A percentile compares a stretch with the other conserved stretches of the same genome.
These are phyloP conservation scores for Meteorus colon DNA, from an alignment of 2,888 invertebrate species.

Conservation along the genomic window DNA sequence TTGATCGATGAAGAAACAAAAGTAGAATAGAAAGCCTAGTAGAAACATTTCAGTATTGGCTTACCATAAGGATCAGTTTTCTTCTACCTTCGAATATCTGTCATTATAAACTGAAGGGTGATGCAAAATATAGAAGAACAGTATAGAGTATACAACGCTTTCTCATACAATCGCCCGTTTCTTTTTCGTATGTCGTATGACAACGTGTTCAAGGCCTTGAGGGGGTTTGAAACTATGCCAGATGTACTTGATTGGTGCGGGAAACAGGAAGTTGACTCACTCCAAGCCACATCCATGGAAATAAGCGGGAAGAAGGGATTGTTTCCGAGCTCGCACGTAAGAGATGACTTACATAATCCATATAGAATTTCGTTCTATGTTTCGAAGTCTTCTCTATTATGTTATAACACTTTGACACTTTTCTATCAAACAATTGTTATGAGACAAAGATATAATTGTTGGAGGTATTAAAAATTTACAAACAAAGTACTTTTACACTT, in stretches of 20 bases:
- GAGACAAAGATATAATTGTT: neutral
- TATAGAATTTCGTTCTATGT: conserved; percentile 27
- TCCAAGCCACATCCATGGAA: conserved; percentile 22
- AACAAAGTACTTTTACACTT: too few species aligned
- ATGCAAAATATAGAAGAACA: conserved; percentile 6
- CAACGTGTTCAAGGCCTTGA: conserved; percentile 38
- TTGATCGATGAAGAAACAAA: conserved; percentile 5
- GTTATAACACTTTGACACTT: conserved; percentile 14
- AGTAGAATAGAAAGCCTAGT: conserved; percentile 47
- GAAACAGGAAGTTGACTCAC: conserved; percentile 40
- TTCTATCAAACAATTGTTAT: neutral
- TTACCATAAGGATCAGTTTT: conserved; percentile 52
- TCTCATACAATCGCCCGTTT: conserved; percentile 36
- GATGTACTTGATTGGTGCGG: conserved; percentile 42
- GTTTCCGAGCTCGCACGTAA: conserved; percentile 15
- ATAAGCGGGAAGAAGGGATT: conserved; percentile 15
- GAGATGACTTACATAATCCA: conserved; percentile 23
- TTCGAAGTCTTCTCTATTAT: conserved; percentile 1
- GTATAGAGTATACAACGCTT: conserved; percentile 12
- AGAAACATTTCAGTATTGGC: conserved; percentile 50
- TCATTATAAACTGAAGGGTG: conserved; percentile 23
- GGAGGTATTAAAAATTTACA: too few species aligned
- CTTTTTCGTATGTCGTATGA: conserved; percentile 43
- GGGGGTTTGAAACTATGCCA: conserved; percentile 39
- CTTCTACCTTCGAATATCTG: conserved; percentile 36